These are phyloP conservation scores for Chamaea fasciata DNA, from an alignment of 2,113 vertebrate species.

Conservation along the genomic window DNA sequence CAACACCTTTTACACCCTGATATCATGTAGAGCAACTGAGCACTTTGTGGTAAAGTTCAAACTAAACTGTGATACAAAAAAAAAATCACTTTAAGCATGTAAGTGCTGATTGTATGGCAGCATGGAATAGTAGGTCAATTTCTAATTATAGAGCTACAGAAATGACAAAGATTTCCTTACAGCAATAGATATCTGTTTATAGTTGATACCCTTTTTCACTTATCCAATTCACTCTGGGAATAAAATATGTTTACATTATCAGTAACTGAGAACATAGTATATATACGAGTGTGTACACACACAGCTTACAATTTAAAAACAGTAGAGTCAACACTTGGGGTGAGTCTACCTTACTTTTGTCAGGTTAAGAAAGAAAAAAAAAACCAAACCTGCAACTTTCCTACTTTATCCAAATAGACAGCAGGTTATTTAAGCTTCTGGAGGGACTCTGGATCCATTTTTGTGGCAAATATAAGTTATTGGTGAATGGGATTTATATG, in stretches of 20 bases:
- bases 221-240: background rate
- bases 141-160: background rate
- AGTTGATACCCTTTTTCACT: rapidly evolving
- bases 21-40: background rate
- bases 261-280: background rate
- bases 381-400: background rate
- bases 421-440: background rate
- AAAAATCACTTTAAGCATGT: background rate
- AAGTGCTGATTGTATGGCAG: background rate
- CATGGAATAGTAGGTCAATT: background rate
- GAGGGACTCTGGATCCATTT: background rate
- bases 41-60: background rate
- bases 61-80: background rate
- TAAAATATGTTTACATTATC: background rate
- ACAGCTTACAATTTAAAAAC: background rate
- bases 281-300: background rate
- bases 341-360: background rate
- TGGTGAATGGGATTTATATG: background rate
- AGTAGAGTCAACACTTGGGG: background rate
- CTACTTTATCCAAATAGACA: background rate
- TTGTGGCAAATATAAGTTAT: background rate
- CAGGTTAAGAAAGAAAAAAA: background rate
- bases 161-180: background rate
- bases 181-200: background rate
- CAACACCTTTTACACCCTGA: background rate